Evolutionary conservation across 2,888 invertebrate genomes (phyloP), one percentile per base, ranked within the genome.

Genomic region (Scrobipalpa costella): DNA sequence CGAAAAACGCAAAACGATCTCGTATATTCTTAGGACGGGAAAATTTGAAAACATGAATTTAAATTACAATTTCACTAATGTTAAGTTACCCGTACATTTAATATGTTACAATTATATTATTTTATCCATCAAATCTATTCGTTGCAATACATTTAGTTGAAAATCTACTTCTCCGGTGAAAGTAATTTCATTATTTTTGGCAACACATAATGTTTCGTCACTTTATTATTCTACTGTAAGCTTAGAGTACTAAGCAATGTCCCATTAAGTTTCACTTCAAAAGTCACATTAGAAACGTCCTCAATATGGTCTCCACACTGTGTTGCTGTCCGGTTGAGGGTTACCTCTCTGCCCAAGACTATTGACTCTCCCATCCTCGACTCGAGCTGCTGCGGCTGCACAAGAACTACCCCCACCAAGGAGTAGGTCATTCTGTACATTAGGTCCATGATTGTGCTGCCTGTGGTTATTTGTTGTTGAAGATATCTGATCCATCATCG

Each of bases 281-380:
- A 49, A 49, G 8, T 13, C 19, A 21, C 21, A 19, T 27, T 44
- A 7, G 2, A 13, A 38, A 49, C 19, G 1, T 19, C 50, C 27
- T 21, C 6, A 95, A 91, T 95, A 95, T 71, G 95, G 95, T 85
- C 95, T 91, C 95, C 95, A 96, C 62, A 95, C 95, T 55, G 95
- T 94, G 79, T 95, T 94, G 70, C 93, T 92, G 67, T 93, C 93
- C 66, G 93, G 93, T 71, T 93, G 93, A 17, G 92, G 93, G 69
- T 93, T 93, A n/a, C 93, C 93, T 70, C 93, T 85, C 71, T 92
- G 93, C 36, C 91, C 92, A 40, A 92, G 78, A 70, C 84, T 91
- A 68, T 87, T 91, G n/a, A 90, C 93, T 71, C 93, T 90, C 2
- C 92, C 93, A 69, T 93, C 93, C 71, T 93, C 92, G 0, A 92